Conservation (phyloP, 2,888 invertebrate species). For the Cecidostiba fungosa region DNA sequence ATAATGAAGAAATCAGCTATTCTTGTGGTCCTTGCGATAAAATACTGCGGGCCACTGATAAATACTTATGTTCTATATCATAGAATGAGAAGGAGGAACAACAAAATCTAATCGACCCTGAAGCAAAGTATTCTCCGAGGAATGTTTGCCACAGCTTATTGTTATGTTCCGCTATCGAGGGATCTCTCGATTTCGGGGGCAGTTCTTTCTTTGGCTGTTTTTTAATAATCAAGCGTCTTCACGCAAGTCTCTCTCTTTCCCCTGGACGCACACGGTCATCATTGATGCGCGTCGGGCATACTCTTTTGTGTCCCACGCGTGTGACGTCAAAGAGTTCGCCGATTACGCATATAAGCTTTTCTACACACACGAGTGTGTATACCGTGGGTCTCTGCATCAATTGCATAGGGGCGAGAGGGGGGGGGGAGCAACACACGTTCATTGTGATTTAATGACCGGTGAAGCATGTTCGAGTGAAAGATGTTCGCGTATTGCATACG, state of each 20-base stretch:
- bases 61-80: too few relatives aligned
- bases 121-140: neutral
- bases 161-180: neutral
- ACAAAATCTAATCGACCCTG: neutral
- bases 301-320: neutral
- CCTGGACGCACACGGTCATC: neutral
- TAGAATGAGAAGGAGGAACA: too few relatives aligned
- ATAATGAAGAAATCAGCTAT: slow-evolving; percentile 25
- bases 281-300: neutral
- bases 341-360: neutral
- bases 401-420: too few relatives aligned
- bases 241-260: neutral
- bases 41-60: neutral
- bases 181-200: neutral
- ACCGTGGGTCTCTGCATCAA: neutral
- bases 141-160: neutral
- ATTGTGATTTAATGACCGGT: neutral
- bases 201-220: neutral
- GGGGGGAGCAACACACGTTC: neutral
- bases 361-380: neutral
- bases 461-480: neutral
- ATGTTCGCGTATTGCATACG: neutral
- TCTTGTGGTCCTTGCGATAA: neutral
- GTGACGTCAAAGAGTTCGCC: neutral
- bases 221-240: slow-evolving; percentile 1